Conservation (phyloP, 35 echinoderm and acorn worm species). For the Ophiothrix spiculata region DNA sequence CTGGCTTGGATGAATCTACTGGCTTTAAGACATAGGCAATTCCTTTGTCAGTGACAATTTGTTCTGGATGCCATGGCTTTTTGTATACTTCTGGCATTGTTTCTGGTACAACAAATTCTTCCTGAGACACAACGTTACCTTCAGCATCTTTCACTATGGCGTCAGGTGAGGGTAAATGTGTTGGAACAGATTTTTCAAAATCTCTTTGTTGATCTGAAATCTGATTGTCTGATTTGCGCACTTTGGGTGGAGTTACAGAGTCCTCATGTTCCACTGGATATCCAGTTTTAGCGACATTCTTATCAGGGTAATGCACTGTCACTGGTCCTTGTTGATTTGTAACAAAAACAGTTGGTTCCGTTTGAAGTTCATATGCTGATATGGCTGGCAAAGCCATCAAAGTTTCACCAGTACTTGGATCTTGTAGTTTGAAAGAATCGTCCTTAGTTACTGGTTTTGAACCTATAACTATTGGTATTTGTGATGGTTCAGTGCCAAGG, state of each 20-base stretch:
- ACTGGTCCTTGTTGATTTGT: neutral
- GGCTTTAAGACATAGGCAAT: neutral
- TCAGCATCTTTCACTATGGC: no score
- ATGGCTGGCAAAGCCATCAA: conserved; percentile 44
- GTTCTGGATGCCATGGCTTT: neutral
- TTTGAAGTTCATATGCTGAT: conserved; percentile 31
- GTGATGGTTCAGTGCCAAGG: neutral
- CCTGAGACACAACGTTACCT: no score
- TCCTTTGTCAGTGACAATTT: conserved; percentile 2
- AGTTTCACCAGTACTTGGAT: conserved; percentile 47
- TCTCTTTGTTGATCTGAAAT: neutral
- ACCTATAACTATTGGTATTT: neutral
- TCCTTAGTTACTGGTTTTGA: neutral
- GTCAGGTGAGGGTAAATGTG: no score
- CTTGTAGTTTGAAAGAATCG: conserved; percentile 3
- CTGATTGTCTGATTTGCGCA: neutral
- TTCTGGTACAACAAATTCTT: neutral
- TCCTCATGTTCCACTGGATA: neutral
- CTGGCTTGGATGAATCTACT: conserved; percentile 13
- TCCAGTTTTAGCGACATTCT: neutral
- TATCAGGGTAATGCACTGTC: neutral
- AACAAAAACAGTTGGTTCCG: conserved; percentile 21
- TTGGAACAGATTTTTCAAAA: no score
- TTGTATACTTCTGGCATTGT: neutral
- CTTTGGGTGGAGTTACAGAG: neutral